Evolutionary conservation across 1,140 invertebrate species (phyloP).

Genomic region (Zophobas atratus): DNA sequence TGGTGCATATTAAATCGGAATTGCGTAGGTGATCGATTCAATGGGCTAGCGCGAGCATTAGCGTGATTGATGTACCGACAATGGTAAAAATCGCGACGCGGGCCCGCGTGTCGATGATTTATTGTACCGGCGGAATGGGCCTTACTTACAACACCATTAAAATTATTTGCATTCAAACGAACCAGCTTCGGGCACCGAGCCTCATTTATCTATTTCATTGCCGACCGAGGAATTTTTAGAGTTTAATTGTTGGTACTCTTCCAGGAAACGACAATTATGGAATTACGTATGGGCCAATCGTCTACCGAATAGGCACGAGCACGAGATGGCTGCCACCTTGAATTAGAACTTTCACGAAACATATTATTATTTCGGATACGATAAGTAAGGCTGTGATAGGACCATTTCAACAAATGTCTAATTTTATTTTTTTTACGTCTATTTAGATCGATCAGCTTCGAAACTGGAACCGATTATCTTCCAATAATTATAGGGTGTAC

Average conservation of each 20-base stretch:
- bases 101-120: constrained; percentile 36
- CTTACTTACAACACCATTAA: constrained; percentile 40
- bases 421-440: too few relatives aligned
- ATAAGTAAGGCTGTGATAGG: too few relatives aligned
- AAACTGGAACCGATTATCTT: too few relatives aligned
- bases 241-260: constrained; percentile 19
- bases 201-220: not conserved
- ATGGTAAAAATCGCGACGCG: constrained; percentile 36
- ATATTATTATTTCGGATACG: too few relatives aligned
- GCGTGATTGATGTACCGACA: constrained; percentile 36
- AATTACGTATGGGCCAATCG: constrained; percentile 4
- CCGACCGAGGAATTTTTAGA: constrained; percentile 1
- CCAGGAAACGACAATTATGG: constrained; percentile 23
- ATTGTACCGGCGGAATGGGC: constrained; percentile 36
- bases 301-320: not conserved
- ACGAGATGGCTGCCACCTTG: constrained; percentile 9
- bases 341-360: not conserved
- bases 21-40: constrained; percentile 41
- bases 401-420: too few relatives aligned
- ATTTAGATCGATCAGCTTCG: too few relatives aligned
- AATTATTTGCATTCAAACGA: constrained; percentile 39
- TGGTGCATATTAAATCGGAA: constrained; percentile 44
- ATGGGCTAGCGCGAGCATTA: constrained; percentile 34
- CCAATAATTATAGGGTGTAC: too few relatives aligned
- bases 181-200: constrained; percentile 4